These are phyloP conservation scores for Tetranychus truncatus DNA, from an alignment of 2,888 invertebrate genomes.

Conservation along the genomic window DNA sequence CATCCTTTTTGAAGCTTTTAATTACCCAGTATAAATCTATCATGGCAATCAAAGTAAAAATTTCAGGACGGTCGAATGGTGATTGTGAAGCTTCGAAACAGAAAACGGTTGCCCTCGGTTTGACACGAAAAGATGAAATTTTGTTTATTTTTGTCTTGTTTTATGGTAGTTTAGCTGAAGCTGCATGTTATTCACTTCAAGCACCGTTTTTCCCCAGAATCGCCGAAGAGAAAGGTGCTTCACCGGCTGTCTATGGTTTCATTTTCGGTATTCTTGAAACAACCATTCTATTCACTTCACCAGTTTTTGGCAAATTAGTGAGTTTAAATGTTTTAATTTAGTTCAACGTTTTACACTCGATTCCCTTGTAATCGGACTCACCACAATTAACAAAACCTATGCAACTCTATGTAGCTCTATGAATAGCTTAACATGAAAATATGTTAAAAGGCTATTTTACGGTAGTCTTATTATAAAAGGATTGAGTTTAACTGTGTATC, in stretches of 20 bases:
- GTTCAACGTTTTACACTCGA: no score
- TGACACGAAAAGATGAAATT: neutral
- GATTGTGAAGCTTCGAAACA: neutral
- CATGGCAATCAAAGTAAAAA: neutral
- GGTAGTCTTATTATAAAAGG: no score
- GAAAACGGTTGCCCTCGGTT: no score
- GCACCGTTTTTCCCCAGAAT: conserved; percentile 67
- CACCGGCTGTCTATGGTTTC: conserved; percentile 48
- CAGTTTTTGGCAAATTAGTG: conserved; percentile 57
- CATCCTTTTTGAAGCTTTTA: no score
- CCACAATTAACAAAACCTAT: no score
- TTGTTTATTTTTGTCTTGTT: neutral
- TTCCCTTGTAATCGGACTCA: no score
- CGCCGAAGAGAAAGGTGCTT: conserved; percentile 52
- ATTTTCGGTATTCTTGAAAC: conserved; percentile 72
- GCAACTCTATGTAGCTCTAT: no score
- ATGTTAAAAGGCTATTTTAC: no score
- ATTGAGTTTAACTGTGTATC: no score
- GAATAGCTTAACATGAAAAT: no score
- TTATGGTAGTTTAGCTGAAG: neutral
- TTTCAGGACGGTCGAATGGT: neutral
- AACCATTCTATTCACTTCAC: conserved; percentile 60
- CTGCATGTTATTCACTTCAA: conserved; percentile 38
- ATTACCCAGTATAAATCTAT: neutral
- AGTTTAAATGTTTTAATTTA: no score